Evolutionary conservation across 2,797 vertebrate species (phyloP), one percentile per base, ranked within the genome.

Genomic region (Chloroceryle amazona): DNA sequence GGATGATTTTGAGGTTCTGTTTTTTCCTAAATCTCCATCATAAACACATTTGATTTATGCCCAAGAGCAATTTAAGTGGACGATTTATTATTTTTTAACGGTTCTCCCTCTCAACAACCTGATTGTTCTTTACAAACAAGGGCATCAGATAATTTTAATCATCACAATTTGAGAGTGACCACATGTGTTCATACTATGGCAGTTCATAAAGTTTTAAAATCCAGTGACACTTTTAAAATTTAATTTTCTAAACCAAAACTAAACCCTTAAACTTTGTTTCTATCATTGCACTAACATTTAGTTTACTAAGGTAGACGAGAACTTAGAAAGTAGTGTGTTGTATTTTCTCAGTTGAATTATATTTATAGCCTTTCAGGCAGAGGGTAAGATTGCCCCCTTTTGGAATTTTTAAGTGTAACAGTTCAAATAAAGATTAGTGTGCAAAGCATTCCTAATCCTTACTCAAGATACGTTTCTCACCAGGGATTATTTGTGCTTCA

Each of bases 301-400:
- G 44, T 51, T 89, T 83, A 39, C 68, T 54, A 57, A 95, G 61
- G 70, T 76, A 82, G 88, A 86, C 10, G 81, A 88, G 74, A 86
- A 57, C 29, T 84, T 86, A 67, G 62, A 85, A 92, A 93, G 78
- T 31, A 81, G 79, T 71, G n/a, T 52, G 55, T 84, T 95, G 54
- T 55, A 63, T 72, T 95, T 97, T 90, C 65, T 74, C 81, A 66
- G 76, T 52, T 66, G 18, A 65, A 81, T 70, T 66, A 39, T 49
- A 87, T 37, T 83, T 73, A 86, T 26, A 60, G 90, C 65, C 33
- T 75, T 89, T 74, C 87, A 97, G 97, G 84, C 75, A 91, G 94
- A 99, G 98, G 97, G 93, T 90, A 98, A 97, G 97, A 98, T 93
- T 96, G 98, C 98, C 97, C 97, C 98, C 97, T 98, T 98, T 98